Evolutionary conservation across 2,888 invertebrate genomes (phyloP).

Genomic region (Epinotia demarniana): DNA sequence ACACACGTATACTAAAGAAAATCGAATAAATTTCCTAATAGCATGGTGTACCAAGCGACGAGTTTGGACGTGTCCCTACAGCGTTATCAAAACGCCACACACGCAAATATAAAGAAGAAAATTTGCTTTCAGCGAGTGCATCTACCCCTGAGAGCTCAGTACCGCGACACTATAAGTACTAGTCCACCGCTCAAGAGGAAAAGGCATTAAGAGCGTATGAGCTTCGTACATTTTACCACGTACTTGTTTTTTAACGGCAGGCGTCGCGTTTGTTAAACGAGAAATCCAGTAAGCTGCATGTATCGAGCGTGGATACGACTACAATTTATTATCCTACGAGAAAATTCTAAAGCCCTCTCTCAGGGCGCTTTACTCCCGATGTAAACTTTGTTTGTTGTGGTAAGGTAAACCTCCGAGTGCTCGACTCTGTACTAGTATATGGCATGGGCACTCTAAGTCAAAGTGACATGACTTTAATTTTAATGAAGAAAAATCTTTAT

Average conservation of each 20-base stretch:
- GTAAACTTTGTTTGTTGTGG: neutral
- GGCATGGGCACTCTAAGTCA: too few species aligned
- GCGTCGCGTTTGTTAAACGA: slow-evolving; percentile 20
- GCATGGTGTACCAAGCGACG: neutral
- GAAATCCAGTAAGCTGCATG: slow-evolving; percentile 26
- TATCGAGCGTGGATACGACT: slow-evolving; percentile 1
- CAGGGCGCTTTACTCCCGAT: neutral
- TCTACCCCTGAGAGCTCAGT: slow-evolving; percentile 18
- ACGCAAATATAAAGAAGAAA: slow-evolving; percentile 9
- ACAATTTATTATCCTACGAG: slow-evolving; percentile 14
- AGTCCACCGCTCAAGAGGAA: slow-evolving; percentile 1
- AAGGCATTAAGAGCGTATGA: neutral
- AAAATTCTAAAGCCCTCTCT: neutral
- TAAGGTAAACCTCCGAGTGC: too few species aligned
- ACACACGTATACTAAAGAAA: neutral
- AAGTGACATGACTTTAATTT: too few species aligned
- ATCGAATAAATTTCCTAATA: neutral
- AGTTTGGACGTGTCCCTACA: neutral
- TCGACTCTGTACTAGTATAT: too few species aligned
- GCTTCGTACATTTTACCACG: slow-evolving; percentile 10
- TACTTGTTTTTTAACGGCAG: neutral
- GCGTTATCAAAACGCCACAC: neutral
- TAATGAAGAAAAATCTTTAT: too few species aligned
- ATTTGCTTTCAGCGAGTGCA: slow-evolving; percentile 34
- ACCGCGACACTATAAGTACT: slow-evolving; percentile 10